Conservation (phyloP, 2,888 invertebrate species). For the Cephus pulcher region DNA sequence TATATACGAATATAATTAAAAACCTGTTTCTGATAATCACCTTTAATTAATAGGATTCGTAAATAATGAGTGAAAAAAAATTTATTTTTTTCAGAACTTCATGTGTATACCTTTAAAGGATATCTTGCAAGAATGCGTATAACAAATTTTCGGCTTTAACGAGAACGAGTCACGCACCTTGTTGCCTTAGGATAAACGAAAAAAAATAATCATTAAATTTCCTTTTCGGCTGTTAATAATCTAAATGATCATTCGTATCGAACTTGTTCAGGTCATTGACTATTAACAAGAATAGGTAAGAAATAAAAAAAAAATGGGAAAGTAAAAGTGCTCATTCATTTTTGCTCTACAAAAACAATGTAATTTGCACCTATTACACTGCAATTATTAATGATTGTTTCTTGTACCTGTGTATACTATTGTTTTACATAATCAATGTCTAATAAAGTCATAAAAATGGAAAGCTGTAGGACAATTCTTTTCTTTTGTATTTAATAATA, state of each 20-base stretch:
- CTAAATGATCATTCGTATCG: background rate
- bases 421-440: too few species aligned
- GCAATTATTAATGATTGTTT: too few species aligned
- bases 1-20: background rate
- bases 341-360: too few species aligned
- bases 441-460: background rate
- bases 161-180: background rate
- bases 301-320: background rate
- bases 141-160: background rate
- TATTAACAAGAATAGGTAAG: background rate
- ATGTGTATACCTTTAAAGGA: background rate
- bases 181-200: background rate
- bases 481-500: too few species aligned
- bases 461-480: too few species aligned
- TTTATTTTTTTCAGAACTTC: background rate
- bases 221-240: background rate
- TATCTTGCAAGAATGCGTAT: background rate
- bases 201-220: background rate
- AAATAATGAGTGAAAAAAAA: background rate
- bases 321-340: too few species aligned
- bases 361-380: too few species aligned
- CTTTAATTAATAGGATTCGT: background rate
- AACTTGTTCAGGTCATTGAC: background rate
- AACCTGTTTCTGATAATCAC: background rate
- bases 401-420: too few species aligned